Conservation (phyloP, 2,113 vertebrate genomes). For the Camelus dromedarius region DNA sequence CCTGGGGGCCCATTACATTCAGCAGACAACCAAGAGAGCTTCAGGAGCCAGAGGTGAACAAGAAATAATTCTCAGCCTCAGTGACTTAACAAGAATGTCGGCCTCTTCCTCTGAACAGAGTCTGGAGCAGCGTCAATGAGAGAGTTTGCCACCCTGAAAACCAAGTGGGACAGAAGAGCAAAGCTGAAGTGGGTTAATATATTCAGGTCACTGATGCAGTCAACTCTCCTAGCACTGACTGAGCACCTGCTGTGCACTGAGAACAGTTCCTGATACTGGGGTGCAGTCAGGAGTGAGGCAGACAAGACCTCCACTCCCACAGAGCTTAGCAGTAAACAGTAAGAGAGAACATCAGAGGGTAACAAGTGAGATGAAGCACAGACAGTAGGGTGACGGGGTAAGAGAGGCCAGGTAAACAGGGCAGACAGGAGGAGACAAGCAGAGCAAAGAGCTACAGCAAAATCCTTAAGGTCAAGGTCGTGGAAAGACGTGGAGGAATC, state of each 20-base stretch:
- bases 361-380: not conserved
- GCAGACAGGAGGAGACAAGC: not conserved
- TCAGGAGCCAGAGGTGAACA: slow-evolving; percentile 68
- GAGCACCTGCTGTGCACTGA: not conserved
- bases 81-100: slow-evolving; percentile 62
- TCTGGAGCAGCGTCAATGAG: not conserved
- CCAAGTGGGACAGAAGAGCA: not conserved
- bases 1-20: slow-evolving; percentile 71
- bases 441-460: not conserved
- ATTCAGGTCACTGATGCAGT: not conserved
- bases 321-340: not conserved
- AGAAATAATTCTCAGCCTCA: slow-evolving; percentile 65
- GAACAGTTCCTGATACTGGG: not conserved
- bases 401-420: not conserved
- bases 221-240: not conserved
- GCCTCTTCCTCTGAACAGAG: slow-evolving; percentile 61
- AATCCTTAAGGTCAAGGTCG: not conserved
- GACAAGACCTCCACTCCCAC: not conserved
- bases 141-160: slow-evolving; percentile 34
- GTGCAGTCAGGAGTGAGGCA: not conserved
- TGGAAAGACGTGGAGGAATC: not conserved
- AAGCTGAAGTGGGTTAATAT: not conserved
- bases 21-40: slow-evolving; percentile 42
- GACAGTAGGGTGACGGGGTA: no score
- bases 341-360: not conserved